Percentiles rank a stretch among this genome's conserved stretches.
Conservation (phyloP, 1,140 invertebrate species). For the Heterodera carotae region DNA sequence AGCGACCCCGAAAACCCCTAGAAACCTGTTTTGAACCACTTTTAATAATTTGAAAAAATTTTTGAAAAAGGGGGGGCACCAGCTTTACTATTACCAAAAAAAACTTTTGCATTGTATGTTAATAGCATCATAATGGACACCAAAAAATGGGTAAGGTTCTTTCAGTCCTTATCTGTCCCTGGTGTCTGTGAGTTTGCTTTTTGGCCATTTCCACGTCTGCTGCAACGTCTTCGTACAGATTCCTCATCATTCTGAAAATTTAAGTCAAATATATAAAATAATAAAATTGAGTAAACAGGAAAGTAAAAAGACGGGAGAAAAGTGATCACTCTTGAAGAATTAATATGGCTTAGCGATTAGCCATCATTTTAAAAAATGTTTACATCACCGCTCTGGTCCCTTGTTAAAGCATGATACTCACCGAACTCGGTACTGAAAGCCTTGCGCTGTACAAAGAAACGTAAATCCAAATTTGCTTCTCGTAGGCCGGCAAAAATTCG, state of each 20-base stretch:
- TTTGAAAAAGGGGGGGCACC: no score
- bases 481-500: conserved; percentile 41
- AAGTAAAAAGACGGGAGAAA: not conserved
- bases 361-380: no score
- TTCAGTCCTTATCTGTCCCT: not conserved
- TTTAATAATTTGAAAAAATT: no score
- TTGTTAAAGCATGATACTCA: no score
- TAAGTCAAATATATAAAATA: no score
- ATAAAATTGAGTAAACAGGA: no score
- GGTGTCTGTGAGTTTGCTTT: not conserved
- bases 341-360: no score
- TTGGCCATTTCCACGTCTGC: conserved; percentile 5
- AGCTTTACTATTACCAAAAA: no score
- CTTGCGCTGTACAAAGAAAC: conserved; percentile 20
- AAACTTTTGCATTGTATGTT: no score
- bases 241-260: conserved; percentile 27
- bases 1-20: no score
- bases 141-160: not conserved
- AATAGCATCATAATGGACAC: not conserved
- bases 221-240: not conserved
- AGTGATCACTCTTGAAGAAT: not conserved
- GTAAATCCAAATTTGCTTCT: conserved; percentile 38
- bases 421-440: not conserved
- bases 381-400: no score
- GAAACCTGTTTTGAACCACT: no score